These are phyloP conservation scores for Chloropsis cyanopogon DNA, from an alignment of 2,113 vertebrate species.

Conservation along the genomic window DNA sequence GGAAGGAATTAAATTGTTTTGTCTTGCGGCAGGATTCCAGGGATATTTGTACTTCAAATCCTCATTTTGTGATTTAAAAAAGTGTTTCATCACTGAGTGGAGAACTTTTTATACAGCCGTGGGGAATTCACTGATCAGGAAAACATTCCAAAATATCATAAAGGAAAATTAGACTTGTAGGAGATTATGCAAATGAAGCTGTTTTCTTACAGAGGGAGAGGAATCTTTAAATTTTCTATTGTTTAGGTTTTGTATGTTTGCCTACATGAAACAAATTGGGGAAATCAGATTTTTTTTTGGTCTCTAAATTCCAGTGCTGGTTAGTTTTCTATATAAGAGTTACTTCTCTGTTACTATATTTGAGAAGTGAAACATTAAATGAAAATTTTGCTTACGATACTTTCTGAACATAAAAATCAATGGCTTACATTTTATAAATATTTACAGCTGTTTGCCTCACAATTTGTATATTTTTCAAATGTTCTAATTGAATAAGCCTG, in stretches of 20 bases:
- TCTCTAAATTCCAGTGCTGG: not conserved
- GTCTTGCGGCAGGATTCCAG: not conserved
- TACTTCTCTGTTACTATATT: not conserved
- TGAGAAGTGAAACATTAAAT: not conserved
- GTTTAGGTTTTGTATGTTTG: not conserved
- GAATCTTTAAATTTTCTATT: not conserved
- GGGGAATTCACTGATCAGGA: slow-evolving; percentile 24
- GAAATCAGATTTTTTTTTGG: not conserved
- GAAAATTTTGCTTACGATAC: not conserved
- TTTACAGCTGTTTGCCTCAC: not conserved
- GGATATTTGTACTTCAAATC: slow-evolving; percentile 8
- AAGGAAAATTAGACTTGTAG: slow-evolving; percentile 23
- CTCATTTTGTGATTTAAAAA: not conserved
- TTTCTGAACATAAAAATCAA: not conserved
- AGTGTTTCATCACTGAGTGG: not conserved
- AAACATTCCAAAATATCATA: slow-evolving; percentile 48
- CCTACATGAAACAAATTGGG: not conserved
- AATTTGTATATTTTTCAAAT: not conserved
- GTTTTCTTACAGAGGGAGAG: not conserved
- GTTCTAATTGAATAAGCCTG: not conserved
- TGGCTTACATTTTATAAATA: not conserved
- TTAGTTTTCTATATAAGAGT: not conserved
- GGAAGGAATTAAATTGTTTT: not conserved
- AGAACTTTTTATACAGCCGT: not conserved
- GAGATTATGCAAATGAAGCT: slow-evolving; percentile 33